Evolutionary conservation across 2,888 invertebrate species (phyloP).

Genomic region (Eupithecia inturbata): DNA sequence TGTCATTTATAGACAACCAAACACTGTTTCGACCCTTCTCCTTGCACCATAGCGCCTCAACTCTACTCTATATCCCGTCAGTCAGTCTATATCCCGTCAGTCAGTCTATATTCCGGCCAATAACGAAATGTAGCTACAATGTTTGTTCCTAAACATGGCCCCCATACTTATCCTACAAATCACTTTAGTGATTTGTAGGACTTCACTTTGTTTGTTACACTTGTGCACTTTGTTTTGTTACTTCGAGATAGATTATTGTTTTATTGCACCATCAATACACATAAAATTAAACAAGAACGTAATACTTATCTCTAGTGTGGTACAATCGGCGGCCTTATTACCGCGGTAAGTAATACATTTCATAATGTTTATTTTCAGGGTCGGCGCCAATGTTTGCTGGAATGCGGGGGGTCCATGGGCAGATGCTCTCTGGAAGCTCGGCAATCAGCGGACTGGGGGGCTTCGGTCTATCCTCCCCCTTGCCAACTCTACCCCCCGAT

Average conservation of each 20-base stretch:
- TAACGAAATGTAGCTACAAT: background rate
- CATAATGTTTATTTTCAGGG: constrained; percentile 52
- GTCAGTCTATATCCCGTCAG: too few relatives aligned
- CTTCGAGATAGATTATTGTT: too few relatives aligned
- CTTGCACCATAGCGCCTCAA: background rate
- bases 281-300: too few relatives aligned
- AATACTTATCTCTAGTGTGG: too few relatives aligned
- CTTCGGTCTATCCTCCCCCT: constrained; percentile 72
- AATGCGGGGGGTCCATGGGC: constrained; percentile 74
- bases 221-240: too few relatives aligned
- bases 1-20: background rate
- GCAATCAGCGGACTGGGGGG: constrained; percentile 67
- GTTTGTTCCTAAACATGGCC: background rate
- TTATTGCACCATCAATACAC: too few relatives aligned
- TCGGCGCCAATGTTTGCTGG: constrained; percentile 73
- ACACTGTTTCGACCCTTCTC: background rate
- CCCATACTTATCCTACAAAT: background rate
- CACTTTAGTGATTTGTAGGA: too few relatives aligned
- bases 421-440: constrained; percentile 71
- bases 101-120: background rate
- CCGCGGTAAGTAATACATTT: too few relatives aligned
- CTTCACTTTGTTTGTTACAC: too few relatives aligned
- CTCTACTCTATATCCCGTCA: too few relatives aligned
- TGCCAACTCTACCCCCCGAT: constrained; percentile 79
- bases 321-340: too few relatives aligned